These are phyloP conservation scores for Tokudaia muenninki DNA, from an alignment of 2,797 vertebrate genomes.

Conservation along the genomic window DNA sequence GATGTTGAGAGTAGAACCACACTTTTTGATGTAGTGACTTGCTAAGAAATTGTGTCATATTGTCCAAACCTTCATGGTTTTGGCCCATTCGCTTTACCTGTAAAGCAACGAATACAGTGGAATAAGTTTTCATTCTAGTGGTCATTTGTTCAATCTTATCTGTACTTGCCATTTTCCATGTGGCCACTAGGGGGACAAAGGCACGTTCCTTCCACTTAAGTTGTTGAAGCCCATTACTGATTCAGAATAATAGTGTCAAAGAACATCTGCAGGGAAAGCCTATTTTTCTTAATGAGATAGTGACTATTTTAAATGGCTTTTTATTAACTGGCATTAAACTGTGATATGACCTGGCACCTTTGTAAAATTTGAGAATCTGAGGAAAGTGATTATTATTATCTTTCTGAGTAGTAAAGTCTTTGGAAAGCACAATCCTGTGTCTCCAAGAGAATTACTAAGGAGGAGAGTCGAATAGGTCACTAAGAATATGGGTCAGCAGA, in stretches of 20 bases:
- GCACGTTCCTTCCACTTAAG: background rate
- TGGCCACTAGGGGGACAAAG: constrained; percentile 78
- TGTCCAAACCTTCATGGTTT: background rate
- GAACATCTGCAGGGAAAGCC: background rate
- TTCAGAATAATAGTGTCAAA: background rate
- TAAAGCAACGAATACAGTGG: background rate
- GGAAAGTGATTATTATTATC: constrained; percentile 64
- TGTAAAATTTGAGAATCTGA: constrained; percentile 68
- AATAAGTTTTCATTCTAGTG: background rate
- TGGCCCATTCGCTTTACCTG: constrained; percentile 37
- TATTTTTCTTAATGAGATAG: constrained; percentile 66
- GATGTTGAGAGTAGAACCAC: constrained; percentile 5
- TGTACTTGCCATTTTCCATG: constrained; percentile 41
- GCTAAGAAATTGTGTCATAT: background rate
- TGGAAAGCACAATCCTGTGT: background rate
- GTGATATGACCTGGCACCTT: constrained; percentile 55
- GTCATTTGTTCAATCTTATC: background rate
- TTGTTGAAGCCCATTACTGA: background rate
- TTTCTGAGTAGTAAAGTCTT: constrained; percentile 58
- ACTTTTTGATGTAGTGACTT: background rate
- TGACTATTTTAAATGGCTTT: constrained; percentile 62
- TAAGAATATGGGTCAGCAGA: constrained; percentile 9
- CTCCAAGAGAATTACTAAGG: constrained; percentile 20
- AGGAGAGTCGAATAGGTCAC: constrained; percentile 49
- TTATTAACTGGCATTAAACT: constrained; percentile 70